These are phyloP conservation scores for Carassius auratus DNA, from an alignment of 2,113 vertebrate species.

Conservation along the genomic window DNA sequence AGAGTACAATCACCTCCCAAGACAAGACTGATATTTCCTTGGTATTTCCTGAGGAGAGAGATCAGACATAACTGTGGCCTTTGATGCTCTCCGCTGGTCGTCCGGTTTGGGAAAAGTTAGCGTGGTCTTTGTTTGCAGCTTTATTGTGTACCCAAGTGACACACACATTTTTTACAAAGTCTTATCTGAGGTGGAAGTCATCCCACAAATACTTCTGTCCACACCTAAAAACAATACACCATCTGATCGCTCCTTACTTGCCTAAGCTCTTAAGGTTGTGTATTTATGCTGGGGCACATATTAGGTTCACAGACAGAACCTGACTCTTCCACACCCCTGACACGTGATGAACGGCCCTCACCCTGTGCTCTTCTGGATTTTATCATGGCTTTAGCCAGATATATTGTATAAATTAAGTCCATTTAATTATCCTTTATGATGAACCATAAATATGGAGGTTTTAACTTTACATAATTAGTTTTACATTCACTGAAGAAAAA, in stretches of 20 bases:
- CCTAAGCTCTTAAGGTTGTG: slow-evolving; percentile 64
- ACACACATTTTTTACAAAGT: slow-evolving; percentile 18
- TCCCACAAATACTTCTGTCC: slow-evolving; percentile 10
- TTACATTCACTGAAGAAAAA: too few species aligned
- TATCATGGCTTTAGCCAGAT: neutral
- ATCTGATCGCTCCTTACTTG: slow-evolving; percentile 54
- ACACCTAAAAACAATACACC: slow-evolving; percentile 34
- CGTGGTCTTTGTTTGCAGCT: slow-evolving; percentile 29
- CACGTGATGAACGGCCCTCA: slow-evolving; percentile 41
- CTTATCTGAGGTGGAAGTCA: slow-evolving; percentile 34
- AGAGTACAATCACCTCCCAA: neutral
- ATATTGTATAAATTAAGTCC: neutral
- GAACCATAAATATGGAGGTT: too few species aligned
- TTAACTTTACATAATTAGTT: neutral
- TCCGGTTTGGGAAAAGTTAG: slow-evolving; percentile 42
- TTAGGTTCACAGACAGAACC: slow-evolving; percentile 62
- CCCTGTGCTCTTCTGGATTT: neutral
- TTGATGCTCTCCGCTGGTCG: slow-evolving; percentile 45
- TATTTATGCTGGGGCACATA: slow-evolving; percentile 69
- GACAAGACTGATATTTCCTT: neutral
- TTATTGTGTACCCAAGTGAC: slow-evolving; percentile 12
- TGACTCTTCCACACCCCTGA: slow-evolving; percentile 33
- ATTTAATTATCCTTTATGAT: neutral
- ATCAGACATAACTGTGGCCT: slow-evolving; percentile 26
- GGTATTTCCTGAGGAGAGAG: slow-evolving; percentile 31